phyloP scores from a whole-genome alignment of 30 jellyfish, hydroid and myxozoan genomes.

The Clytia hemisphaerica region DNA sequence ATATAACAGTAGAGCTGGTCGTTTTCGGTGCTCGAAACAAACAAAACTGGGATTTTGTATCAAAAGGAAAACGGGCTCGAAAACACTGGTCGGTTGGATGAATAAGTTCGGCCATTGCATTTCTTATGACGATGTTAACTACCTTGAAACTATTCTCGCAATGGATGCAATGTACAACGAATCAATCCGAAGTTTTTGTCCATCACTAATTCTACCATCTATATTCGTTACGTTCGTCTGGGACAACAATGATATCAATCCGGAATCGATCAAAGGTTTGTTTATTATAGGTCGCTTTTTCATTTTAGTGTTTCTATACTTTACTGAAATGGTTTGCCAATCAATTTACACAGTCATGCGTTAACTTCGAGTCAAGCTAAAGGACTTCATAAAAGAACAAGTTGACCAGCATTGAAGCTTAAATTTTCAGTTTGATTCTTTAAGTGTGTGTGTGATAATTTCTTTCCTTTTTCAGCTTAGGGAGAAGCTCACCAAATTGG shows the following conservation, averaged over 20 bases:
- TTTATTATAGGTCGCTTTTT: no score
- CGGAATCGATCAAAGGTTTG: constrained; percentile 8
- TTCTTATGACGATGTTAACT: constrained; percentile 24
- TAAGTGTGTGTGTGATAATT: no score
- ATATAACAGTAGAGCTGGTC: constrained; percentile 15
- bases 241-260: constrained; percentile 23
- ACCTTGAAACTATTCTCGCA: constrained; percentile 7
- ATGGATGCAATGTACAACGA: neutral
- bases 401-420: constrained; percentile 13
- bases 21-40: constrained; percentile 3
- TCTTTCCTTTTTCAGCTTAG: no score
- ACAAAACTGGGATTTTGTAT: constrained; percentile 3
- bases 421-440: no score
- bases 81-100: constrained; percentile 18
- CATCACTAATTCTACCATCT: constrained; percentile 3
- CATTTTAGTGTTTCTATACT: no score
- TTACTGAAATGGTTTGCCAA: no score
- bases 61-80: constrained; percentile 30
- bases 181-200: neutral
- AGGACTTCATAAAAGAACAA: constrained; percentile 18
- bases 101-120: constrained; percentile 29
- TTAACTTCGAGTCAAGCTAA: no score
- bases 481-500: no score
- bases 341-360: no score
- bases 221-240: constrained; percentile 25